phyloP scores from a whole-genome alignment of 53 echinoderm and acorn worm genomes.

The Patiria pectinifera region DNA sequence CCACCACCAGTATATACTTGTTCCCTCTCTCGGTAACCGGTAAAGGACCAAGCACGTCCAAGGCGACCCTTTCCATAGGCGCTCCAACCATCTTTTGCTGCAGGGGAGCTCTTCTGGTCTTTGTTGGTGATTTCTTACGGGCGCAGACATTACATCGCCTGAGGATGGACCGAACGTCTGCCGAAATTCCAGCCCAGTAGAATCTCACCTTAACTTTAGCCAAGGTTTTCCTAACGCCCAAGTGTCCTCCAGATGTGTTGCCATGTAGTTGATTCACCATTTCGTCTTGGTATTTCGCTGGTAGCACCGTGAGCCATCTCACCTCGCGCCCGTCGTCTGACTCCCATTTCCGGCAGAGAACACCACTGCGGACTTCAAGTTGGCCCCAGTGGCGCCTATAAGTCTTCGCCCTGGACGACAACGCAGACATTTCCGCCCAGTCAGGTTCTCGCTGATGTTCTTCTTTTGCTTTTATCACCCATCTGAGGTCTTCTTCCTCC shows the following conservation, averaged over 20 bases:
- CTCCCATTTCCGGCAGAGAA: conserved; percentile 55
- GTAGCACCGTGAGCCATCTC: conserved; percentile 44
- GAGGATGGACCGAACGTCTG: conserved; percentile 56
- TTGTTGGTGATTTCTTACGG: conserved; percentile 47
- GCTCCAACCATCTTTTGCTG: conserved; percentile 36
- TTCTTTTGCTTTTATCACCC: too few species aligned
- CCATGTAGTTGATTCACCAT: conserved; percentile 65
- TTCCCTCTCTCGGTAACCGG: conserved; percentile 42
- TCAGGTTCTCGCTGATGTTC: too few species aligned
- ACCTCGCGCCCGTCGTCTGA: conserved; percentile 16
- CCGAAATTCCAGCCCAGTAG: conserved; percentile 69
- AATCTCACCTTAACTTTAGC: conserved; percentile 54
- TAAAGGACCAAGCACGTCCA: conserved; percentile 64
- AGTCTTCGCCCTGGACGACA: too few species aligned
- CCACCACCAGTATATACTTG: not conserved
- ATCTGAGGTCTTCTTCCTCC: too few species aligned
- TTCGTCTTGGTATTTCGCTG: conserved; percentile 3
- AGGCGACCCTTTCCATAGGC: conserved; percentile 65
- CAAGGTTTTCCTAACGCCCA: conserved; percentile 71
- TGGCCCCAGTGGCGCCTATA: too few species aligned
- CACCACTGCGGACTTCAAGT: not conserved
- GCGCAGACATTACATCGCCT: conserved; percentile 64
- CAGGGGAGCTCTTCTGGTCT: conserved; percentile 48
- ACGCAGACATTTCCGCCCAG: too few species aligned
- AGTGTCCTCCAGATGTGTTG: conserved; percentile 50